Base-by-base conservation (phyloP, 2,797 vertebrate species). In the Pangasius krempfi region DNA sequence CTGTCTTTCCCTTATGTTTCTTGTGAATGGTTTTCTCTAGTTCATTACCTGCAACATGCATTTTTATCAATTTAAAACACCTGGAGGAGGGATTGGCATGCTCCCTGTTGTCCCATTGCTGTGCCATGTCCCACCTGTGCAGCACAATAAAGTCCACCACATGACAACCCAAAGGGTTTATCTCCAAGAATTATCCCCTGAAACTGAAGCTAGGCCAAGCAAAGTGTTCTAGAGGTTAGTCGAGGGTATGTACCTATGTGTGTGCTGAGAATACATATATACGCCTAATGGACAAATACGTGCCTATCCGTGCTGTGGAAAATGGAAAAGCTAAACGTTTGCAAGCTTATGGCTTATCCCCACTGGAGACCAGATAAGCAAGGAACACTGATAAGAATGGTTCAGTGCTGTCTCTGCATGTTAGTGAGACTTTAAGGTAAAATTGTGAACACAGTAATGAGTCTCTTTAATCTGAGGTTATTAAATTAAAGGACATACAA, bases 31-130 rank as follows among this genome's bases (percentile, higher is more conserved):
- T 82, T 76, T 62, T 20, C 72, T 84, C 8, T 58, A 79, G 85
- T 87, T 80, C 47, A 58, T 84, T 90, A 62, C 76, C 64, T 86
- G 75, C 88, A 88, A 52, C 82, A 84, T 84, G 82, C 54, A 81
- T 90, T 86, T 87, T 82, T 89, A 91, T 91, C 82, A 68, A 91
- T 90, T 85, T 85, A 73, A 89, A 90, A 91, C 90, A 91, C 91
- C 86, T 91, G 90, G 85, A 91, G 88, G 75, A 83, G 40, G 30
- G 85, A 62, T 40, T 16, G 64, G 82, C 37, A 73, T 60, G 68
- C 22, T 89, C 47, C 80, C 83, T 84, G 62, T 88, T 75, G 86
- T 60, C 30, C 58, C 79, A 40, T 81, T 60, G 30, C 75, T 64
- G 78, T 66, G 85, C 62, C 78, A 64, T 50, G 81, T 76, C 47